Base-by-base conservation (phyloP, 2,888 invertebrate genomes). In the Dryadula phaetusa region DNA sequence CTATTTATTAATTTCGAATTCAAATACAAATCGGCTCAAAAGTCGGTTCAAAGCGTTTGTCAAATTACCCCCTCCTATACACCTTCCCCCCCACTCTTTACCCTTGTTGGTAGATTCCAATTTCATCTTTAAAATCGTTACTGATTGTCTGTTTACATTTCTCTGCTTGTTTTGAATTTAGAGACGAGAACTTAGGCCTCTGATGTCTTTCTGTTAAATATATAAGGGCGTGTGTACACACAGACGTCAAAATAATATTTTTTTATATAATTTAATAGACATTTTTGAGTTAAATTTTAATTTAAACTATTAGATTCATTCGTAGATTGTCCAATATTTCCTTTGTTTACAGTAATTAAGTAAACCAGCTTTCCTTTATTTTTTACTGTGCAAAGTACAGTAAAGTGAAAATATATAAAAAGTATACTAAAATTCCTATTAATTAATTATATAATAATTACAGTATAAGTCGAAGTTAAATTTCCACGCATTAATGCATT, bases 61-160 rank as follows among this genome's bases (percentile, higher is more conserved):
- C 83, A 82, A 86, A 86, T 86, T 85, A 84, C 79, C 77, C 74
- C 80, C 76, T 72, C 71, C 71, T 74, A 73, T 75, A 76, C 73
- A 71, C 71, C 74, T 73, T 76, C 72, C 76, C 73, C 70, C 69
- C 49, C n/a, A 6, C 47, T 16, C 20, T 10, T 18, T 16, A 69
- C 75, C 76, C 78, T 78, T 77, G 74, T 76, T 76, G 75, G 76
- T 77, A 70, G 81, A 81, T 81, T 83, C 81, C 81, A 84, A 85
- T 86, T 88, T 85, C 85, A 87, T 88, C 85, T 88, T 88, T 87
- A 86, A 90, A 91, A 87, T 86, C 82, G 82, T 82, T 83, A 82
- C 87, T 91, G 91, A 91, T 90, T 92, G 90, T 91, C 86, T 91
- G 88, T 91, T 92, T 90, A 87, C 90, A 85, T 87, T 88, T 81